phyloP scores from a whole-genome alignment of 2,113 vertebrate species.

The Glaucomys volans region DNA sequence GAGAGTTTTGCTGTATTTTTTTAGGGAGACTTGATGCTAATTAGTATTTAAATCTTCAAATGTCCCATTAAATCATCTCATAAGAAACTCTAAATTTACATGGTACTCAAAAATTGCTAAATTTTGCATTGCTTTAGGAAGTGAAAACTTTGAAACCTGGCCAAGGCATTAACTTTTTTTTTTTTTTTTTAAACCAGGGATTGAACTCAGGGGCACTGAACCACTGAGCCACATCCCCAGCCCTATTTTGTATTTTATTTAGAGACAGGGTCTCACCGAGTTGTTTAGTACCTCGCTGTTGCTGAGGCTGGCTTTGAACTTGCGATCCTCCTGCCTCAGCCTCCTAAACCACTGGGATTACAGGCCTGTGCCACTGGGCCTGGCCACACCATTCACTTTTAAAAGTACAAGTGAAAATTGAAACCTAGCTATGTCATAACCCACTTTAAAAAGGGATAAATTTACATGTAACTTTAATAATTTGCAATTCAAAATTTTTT shows the following conservation, averaged over 20 bases:
- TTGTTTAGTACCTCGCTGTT: no score
- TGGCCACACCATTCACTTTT: not conserved
- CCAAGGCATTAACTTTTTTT: not conserved
- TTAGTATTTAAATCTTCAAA: constrained; percentile 46
- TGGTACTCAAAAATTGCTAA: not conserved
- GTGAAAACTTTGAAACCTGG: constrained; percentile 10
- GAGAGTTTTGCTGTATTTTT: constrained; percentile 19
- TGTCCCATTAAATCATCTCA: constrained; percentile 26
- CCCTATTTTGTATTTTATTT: no score
- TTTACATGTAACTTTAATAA: constrained; percentile 45
- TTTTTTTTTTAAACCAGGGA: no score
- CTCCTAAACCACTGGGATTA: no score
- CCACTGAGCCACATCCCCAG: no score
- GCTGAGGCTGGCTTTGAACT: no score
- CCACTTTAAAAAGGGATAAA: constrained; percentile 13
- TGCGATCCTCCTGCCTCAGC: no score
- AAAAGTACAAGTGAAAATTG: not conserved
- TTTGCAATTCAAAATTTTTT: constrained; percentile 26
- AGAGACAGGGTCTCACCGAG: no score
- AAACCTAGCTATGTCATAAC: no score
- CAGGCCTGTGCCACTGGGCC: no score
- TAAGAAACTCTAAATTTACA: constrained; percentile 54
- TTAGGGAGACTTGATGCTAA: not conserved
- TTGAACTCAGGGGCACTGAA: no score
- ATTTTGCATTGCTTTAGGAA: constrained; percentile 30